Evolutionary conservation across 2,797 vertebrate species (phyloP).

Genomic region (Holocentrus rufus): DNA sequence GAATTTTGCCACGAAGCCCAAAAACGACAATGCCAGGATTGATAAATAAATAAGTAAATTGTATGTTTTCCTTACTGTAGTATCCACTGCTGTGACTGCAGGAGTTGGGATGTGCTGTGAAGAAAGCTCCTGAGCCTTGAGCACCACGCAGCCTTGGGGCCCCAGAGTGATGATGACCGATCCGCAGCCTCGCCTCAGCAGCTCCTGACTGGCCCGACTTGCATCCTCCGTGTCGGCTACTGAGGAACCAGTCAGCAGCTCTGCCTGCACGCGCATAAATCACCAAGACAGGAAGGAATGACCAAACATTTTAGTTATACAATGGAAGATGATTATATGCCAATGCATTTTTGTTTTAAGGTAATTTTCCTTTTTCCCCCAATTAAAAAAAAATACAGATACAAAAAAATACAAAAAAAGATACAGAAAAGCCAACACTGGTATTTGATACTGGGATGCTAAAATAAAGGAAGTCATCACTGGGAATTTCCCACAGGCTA

Average conservation of each 20-base stretch:
- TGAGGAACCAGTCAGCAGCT: slow-evolving; percentile 86
- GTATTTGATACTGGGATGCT: slow-evolving; percentile 44
- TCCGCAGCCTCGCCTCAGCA: slow-evolving; percentile 87
- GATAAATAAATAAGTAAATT: no score
- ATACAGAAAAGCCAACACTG: slow-evolving; percentile 47
- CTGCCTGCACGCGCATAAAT: slow-evolving; percentile 81
- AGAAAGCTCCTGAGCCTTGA: slow-evolving; percentile 78
- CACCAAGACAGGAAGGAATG: not conserved
- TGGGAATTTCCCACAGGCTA: slow-evolving; percentile 51
- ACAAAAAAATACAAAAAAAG: no score
- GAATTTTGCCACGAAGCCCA: no score
- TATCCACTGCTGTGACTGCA: slow-evolving; percentile 88
- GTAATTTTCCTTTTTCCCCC: no score
- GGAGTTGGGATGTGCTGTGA: slow-evolving; percentile 85
- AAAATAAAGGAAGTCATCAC: slow-evolving; percentile 33
- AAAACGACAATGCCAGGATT: no score
- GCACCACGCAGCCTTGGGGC: slow-evolving; percentile 89
- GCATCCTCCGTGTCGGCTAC: slow-evolving; percentile 85
- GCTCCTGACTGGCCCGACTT: slow-evolving; percentile 77
- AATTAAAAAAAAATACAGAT: no score
- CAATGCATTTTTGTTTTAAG: no score
- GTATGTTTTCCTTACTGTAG: slow-evolving; percentile 86
- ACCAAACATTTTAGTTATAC: no score
- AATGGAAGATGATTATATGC: no score
- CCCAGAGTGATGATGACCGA: slow-evolving; percentile 90